Percentiles rank a stretch among this genome's conserved stretches.
These are phyloP conservation scores for Cavia porcellus DNA, from an alignment of 2,113 vertebrate species.

Conservation along the genomic window DNA sequence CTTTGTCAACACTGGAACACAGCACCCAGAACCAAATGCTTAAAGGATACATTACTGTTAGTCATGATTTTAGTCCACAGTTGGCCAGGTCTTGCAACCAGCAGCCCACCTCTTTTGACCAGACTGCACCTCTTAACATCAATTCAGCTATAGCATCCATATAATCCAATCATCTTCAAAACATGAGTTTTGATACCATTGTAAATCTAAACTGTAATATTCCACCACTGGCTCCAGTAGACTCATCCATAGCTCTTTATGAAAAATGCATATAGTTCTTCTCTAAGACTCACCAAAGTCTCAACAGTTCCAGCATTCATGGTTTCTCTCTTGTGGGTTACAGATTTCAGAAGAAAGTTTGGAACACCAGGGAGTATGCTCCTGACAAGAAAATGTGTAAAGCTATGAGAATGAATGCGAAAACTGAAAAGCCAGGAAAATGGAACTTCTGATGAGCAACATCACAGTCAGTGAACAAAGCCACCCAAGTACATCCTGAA, in stretches of 20 bases:
- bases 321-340: background rate
- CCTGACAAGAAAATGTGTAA: too few species aligned
- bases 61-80: background rate
- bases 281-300: background rate
- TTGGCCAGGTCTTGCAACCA: background rate
- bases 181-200: background rate
- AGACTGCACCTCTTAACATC: background rate
- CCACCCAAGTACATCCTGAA: background rate
- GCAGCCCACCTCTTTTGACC: background rate
- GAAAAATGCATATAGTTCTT: background rate
- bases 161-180: background rate
- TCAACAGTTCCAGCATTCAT: background rate
- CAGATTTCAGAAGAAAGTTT: too few species aligned
- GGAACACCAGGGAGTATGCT: too few species aligned
- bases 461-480: too few species aligned
- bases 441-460: too few species aligned
- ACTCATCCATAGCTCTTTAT: background rate
- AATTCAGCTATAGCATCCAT: background rate
- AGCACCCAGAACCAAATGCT: background rate
- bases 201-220: background rate
- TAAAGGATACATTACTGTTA: background rate
- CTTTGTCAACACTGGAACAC: background rate
- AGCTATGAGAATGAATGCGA: too few species aligned
- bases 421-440: too few species aligned
- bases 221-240: background rate